Conservation (phyloP, 2,113 vertebrate genomes). For the Pelusios castaneus region DNA sequence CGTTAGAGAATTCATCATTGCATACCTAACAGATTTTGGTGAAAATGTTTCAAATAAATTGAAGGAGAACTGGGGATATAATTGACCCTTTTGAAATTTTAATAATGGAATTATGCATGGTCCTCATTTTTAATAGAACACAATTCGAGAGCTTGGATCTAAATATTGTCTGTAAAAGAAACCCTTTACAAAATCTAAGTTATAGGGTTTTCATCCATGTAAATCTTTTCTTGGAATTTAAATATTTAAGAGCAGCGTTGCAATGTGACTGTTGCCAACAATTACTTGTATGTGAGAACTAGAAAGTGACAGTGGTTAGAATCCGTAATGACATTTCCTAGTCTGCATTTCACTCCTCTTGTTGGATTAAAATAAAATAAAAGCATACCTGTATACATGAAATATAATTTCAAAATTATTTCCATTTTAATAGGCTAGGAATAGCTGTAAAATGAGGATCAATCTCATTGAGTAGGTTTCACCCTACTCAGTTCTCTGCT, state of each 20-base stretch:
- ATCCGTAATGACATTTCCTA: background rate
- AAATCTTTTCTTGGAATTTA: background rate
- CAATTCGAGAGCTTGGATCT: background rate
- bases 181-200: background rate
- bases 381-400: background rate
- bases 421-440: background rate
- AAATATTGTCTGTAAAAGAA: background rate
- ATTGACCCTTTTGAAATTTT: background rate
- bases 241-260: background rate
- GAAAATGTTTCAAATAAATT: background rate
- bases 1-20: background rate
- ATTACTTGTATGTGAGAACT: background rate
- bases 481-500: background rate
- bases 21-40: background rate
- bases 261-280: background rate
- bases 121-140: background rate
- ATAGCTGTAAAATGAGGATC: background rate
- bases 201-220: background rate
- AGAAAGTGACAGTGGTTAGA: background rate
- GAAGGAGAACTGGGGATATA: background rate
- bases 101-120: background rate
- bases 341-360: background rate
- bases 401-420: too few relatives aligned
- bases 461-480: background rate
- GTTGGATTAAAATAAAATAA: background rate